phyloP scores from a whole-genome alignment of 2,888 invertebrate genomes.

The Terebella lapidaria region DNA sequence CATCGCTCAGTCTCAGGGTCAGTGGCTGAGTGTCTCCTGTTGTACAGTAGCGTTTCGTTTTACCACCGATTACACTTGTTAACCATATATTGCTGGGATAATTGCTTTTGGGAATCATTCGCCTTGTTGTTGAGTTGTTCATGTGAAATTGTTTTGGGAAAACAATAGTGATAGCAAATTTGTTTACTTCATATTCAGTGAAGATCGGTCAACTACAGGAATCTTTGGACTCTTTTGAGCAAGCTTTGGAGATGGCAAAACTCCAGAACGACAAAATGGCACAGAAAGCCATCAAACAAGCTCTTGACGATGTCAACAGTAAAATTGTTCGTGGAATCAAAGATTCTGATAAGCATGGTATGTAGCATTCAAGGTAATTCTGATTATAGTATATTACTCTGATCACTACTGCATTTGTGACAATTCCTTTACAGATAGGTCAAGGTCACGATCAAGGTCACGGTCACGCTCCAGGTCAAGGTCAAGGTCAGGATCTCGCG shows the following conservation, averaged over 20 bases:
- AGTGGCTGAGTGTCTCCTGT: constrained; percentile 12
- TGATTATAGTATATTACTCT: too few relatives aligned
- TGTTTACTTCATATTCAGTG: too few relatives aligned
- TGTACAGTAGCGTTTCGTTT: too few relatives aligned
- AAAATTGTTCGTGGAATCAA: constrained; percentile 3
- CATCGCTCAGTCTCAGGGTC: constrained; percentile 47
- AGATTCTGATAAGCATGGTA: not conserved
- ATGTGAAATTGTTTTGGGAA: not conserved
- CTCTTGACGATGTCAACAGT: constrained; percentile 45
- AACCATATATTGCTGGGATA: not conserved
- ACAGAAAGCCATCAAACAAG: constrained; percentile 44
- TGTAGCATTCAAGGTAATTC: too few relatives aligned
- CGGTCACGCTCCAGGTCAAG: too few relatives aligned
- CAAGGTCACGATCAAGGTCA: too few relatives aligned
- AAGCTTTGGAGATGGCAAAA: constrained; percentile 42
- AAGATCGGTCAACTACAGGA: constrained; percentile 39
- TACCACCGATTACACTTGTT: not conserved
- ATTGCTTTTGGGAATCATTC: not conserved
- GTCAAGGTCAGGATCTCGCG: too few relatives aligned
- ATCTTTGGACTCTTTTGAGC: constrained; percentile 45
- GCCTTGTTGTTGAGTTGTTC: not conserved
- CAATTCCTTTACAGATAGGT: too few relatives aligned
- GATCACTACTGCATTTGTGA: too few relatives aligned
- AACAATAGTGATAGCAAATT: not conserved
- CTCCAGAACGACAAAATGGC: constrained; percentile 35